These are phyloP conservation scores for Sinodicranocentrus sp. DNA, from an alignment of 2,888 invertebrate genomes.

Conservation along the genomic window DNA sequence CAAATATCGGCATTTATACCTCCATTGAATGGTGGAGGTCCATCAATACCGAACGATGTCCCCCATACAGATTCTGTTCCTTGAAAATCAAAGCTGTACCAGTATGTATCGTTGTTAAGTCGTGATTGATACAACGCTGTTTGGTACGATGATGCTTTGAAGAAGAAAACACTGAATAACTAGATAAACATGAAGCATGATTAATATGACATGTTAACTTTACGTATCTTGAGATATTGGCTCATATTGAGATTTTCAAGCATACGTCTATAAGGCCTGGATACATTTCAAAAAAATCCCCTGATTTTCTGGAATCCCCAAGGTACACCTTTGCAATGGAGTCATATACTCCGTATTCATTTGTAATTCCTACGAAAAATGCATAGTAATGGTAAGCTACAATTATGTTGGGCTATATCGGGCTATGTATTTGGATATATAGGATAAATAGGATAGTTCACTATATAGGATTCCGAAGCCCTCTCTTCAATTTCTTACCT, in stretches of 20 bases:
- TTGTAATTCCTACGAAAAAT: constrained; percentile 27
- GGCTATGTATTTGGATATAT: too few relatives aligned
- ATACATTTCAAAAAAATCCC: constrained; percentile 79
- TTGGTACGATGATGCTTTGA: constrained; percentile 80
- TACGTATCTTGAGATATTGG: neutral
- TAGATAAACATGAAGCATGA: constrained; percentile 74
- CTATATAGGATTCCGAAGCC: too few relatives aligned
- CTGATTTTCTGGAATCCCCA: constrained; percentile 78
- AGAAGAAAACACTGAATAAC: constrained; percentile 79
- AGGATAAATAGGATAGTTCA: too few relatives aligned
- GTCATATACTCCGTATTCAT: constrained; percentile 78
- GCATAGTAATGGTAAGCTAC: neutral
- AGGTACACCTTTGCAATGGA: constrained; percentile 79
- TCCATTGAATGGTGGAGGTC: constrained; percentile 60
- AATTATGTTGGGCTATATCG: neutral
- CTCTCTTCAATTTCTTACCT: constrained; percentile 66
- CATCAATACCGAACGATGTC: constrained; percentile 74
- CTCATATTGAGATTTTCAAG: neutral
- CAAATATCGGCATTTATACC: constrained; percentile 22
- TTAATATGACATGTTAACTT: neutral
- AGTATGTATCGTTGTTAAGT: constrained; percentile 78
- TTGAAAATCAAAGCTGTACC: constrained; percentile 81
- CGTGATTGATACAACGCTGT: constrained; percentile 78
- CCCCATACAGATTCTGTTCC: constrained; percentile 78
- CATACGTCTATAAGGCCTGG: constrained; percentile 81